A percentile compares a stretch with the other conserved stretches of the same genome.
Evolutionary conservation across 1,140 invertebrate genomes (phyloP).

Genomic region (Drosophila mayri): DNA sequence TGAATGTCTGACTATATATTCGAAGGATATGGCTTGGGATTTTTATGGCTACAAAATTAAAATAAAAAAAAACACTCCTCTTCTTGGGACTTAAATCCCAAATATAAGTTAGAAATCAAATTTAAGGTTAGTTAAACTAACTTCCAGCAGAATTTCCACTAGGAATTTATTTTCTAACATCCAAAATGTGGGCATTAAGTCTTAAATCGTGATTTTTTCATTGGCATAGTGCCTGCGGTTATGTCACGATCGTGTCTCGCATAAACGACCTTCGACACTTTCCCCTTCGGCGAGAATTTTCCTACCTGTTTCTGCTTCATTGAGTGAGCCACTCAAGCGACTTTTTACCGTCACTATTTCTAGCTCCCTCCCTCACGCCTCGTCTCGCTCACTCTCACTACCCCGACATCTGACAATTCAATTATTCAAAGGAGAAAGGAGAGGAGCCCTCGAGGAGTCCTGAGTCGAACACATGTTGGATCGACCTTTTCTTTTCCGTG

Average conservation of each 20-base stretch:
- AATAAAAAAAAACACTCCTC: background rate
- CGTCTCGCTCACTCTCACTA: slow-evolving; percentile 3
- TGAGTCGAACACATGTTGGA: slow-evolving; percentile 66
- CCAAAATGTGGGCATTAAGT: background rate
- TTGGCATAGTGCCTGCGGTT: background rate
- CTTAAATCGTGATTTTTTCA: background rate
- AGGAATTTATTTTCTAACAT: too few relatives aligned
- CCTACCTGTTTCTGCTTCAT: slow-evolving; percentile 72
- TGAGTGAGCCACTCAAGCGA: slow-evolving; percentile 61
- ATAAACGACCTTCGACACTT: slow-evolving; percentile 31
- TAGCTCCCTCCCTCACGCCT: background rate
- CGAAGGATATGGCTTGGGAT: too few relatives aligned
- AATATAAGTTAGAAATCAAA: background rate
- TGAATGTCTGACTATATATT: too few relatives aligned
- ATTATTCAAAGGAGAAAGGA: slow-evolving; percentile 59
- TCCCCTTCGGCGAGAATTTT: slow-evolving; percentile 1
- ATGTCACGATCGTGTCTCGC: background rate
- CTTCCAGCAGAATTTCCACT: background rate
- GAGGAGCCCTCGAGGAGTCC: slow-evolving; percentile 21
- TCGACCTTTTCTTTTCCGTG: slow-evolving; percentile 39
- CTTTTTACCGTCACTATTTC: slow-evolving; percentile 28
- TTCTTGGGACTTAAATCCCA: background rate
- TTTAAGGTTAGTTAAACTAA: background rate
- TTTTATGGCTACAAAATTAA: background rate
- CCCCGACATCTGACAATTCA: slow-evolving; percentile 68